phyloP scores from a whole-genome alignment of 2,888 invertebrate species.

The Apamea crenata region DNA sequence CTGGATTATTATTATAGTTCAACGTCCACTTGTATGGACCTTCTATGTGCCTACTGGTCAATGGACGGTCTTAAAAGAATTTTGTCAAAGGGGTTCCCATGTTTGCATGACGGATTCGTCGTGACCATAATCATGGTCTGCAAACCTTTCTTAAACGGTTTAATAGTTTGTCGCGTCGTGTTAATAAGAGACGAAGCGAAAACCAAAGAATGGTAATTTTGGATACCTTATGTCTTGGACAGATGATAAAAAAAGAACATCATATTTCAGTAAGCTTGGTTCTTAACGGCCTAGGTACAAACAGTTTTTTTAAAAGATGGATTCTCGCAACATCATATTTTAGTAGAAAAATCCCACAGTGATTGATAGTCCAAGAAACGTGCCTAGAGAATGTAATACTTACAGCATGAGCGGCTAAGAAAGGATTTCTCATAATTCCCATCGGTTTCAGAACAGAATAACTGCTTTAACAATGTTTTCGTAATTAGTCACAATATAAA shows the following conservation, averaged over 20 bases:
- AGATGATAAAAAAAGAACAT: background rate
- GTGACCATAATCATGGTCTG: background rate
- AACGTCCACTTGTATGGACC: background rate
- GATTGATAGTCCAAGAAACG: slow-evolving; percentile 40
- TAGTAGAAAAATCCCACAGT: slow-evolving; percentile 13
- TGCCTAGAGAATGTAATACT: slow-evolving; percentile 22
- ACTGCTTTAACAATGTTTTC: slow-evolving; percentile 1
- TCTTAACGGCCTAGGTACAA: background rate
- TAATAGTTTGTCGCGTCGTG: background rate
- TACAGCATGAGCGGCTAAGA: slow-evolving; percentile 12
- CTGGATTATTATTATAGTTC: background rate
- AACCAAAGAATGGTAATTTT: background rate
- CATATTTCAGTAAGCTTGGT: background rate
- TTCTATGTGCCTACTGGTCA: background rate
- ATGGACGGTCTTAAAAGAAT: background rate
- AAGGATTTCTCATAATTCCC: slow-evolving; percentile 27
- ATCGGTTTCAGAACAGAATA: background rate
- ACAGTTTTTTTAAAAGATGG: background rate
- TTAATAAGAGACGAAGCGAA: background rate
- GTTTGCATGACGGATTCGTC: background rate
- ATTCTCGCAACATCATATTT: slow-evolving; percentile 19
- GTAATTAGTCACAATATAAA: background rate
- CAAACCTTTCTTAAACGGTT: background rate
- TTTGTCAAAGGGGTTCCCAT: background rate
- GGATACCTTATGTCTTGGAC: background rate